Percentiles rank a stretch among this genome's conserved stretches.
Conservation (phyloP, 2,113 vertebrate species). For the Dolichallabes microphthalmus region DNA sequence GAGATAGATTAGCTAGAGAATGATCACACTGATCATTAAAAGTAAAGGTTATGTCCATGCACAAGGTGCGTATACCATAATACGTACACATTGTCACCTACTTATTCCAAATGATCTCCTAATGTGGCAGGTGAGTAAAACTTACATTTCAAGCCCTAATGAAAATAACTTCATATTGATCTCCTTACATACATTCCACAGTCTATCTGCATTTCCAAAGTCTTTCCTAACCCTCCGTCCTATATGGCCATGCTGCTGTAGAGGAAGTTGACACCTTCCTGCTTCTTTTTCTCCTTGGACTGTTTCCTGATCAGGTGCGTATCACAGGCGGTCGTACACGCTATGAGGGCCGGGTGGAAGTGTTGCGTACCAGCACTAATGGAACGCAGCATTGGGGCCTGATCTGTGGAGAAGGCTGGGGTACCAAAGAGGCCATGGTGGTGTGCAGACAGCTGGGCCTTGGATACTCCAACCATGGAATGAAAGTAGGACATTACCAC, state of each 20-base stretch:
- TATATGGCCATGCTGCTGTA: constrained; percentile 16
- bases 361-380: constrained; percentile 70
- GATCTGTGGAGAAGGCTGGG: constrained; percentile 92
- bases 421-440: constrained; percentile 85
- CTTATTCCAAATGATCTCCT: not conserved
- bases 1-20: not conserved
- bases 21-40: not conserved
- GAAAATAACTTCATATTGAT: not conserved
- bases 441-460: constrained; percentile 91
- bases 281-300: constrained; percentile 42
- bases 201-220: not conserved
- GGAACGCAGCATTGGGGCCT: constrained; percentile 84
- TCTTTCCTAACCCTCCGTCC: constrained; percentile 13
- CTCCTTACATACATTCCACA: not conserved
- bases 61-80: not conserved
- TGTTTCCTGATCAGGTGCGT: constrained; percentile 80
- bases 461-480: constrained; percentile 89
- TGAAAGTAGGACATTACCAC: constrained; percentile 83
- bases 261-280: constrained; percentile 22
- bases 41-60: not conserved
- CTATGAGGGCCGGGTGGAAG: constrained; percentile 90
- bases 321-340: constrained; percentile 86
- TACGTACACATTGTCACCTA: not conserved
- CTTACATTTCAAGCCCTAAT: not conserved
- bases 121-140: not conserved